Evolutionary conservation across 2,113 vertebrate species (phyloP).

Genomic region (Natator depressus): DNA sequence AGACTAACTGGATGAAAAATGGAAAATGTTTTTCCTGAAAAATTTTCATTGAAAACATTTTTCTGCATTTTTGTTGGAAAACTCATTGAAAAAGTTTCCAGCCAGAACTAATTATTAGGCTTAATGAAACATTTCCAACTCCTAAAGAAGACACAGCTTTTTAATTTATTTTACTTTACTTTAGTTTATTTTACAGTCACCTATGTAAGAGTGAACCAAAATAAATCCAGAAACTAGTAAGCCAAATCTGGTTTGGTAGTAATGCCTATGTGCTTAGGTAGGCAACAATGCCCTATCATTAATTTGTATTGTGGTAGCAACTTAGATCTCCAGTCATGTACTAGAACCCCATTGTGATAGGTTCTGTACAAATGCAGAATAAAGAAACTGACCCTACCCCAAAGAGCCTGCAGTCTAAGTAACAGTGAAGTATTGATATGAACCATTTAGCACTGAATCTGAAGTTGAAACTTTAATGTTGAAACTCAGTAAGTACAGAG

Average conservation of each 20-base stretch:
- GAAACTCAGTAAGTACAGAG: not conserved
- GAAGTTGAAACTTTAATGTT: conserved; percentile 9
- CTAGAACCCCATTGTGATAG: not conserved
- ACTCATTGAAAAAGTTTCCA: not conserved
- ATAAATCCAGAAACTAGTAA: not conserved
- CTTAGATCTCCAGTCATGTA: not conserved
- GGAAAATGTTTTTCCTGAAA: not conserved
- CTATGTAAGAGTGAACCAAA: not conserved
- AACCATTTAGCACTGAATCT: conserved; percentile 7
- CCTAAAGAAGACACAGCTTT: not conserved
- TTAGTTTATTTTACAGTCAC: not conserved
- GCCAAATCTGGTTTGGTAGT: not conserved
- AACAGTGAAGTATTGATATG: not conserved
- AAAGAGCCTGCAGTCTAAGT: not conserved
- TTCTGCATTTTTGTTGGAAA: not conserved
- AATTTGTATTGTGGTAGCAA: not conserved
- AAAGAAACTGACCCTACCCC: not conserved
- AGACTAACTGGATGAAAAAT: not conserved
- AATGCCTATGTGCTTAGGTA: not conserved
- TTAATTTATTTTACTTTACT: not conserved
- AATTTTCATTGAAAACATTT: not conserved
- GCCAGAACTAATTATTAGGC: not conserved
- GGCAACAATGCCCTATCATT: not conserved
- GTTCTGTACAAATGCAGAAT: not conserved
- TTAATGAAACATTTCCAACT: not conserved